phyloP scores from a whole-genome alignment of 1,140 invertebrate species.

The Samia ricini region DNA sequence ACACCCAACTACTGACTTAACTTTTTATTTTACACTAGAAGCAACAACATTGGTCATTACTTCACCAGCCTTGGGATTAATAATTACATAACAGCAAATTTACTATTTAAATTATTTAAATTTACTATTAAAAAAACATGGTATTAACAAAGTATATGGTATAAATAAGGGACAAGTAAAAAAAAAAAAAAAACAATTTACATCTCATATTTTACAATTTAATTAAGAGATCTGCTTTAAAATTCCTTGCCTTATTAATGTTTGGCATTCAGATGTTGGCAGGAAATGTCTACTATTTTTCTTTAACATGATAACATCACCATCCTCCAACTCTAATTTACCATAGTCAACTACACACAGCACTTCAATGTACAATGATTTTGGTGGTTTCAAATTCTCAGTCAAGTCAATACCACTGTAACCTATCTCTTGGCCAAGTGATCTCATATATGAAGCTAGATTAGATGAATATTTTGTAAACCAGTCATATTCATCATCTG shows the following conservation, averaged over 20 bases:
- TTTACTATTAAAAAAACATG: too few relatives aligned
- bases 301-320: constrained; percentile 91
- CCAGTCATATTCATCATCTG: constrained; percentile 90
- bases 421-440: constrained; percentile 86
- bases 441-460: constrained; percentile 93
- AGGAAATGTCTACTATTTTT: constrained; percentile 96
- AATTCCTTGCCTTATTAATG: constrained; percentile 94
- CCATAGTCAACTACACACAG: constrained; percentile 94
- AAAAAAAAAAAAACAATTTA: constrained; percentile 1
- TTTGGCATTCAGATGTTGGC: constrained; percentile 92
- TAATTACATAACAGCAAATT: too few relatives aligned
- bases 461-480: constrained; percentile 93
- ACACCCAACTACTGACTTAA: too few relatives aligned
- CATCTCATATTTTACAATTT: background rate
- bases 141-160: too few relatives aligned
- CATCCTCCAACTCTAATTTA: constrained; percentile 95
- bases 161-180: too few relatives aligned
- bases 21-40: too few relatives aligned
- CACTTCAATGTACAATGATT: constrained; percentile 95
- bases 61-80: too few relatives aligned
- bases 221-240: constrained; percentile 84
- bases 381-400: constrained; percentile 93
- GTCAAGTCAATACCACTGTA: constrained; percentile 90
- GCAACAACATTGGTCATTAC: too few relatives aligned
- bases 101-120: too few relatives aligned